phyloP scores from a whole-genome alignment of 2,797 vertebrate genomes.

The Pelochelys cantorii region DNA sequence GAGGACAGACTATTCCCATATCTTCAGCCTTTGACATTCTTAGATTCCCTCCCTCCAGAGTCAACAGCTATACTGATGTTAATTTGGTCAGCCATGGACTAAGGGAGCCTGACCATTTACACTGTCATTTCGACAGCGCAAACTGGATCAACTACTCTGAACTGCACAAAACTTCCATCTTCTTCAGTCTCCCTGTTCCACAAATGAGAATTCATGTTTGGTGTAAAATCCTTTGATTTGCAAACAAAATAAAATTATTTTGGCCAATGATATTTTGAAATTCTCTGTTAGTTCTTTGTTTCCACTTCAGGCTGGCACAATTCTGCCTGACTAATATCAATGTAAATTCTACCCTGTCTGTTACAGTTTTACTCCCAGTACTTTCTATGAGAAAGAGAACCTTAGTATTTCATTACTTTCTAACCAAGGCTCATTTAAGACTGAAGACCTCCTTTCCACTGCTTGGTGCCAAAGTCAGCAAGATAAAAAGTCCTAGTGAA shows the following conservation, averaged over 20 bases:
- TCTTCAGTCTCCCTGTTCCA: conserved; percentile 14
- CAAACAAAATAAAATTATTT: conserved; percentile 9
- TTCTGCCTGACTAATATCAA: background rate
- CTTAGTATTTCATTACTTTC: background rate
- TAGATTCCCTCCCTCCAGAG: background rate
- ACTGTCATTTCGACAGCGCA: background rate
- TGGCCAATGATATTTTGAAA: background rate
- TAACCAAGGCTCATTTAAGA: background rate
- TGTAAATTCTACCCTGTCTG: background rate
- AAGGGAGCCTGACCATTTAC: background rate
- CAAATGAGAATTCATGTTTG: background rate
- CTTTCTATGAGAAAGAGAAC: conserved; percentile 2
- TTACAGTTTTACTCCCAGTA: background rate
- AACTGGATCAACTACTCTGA: background rate
- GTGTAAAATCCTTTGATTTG: background rate
- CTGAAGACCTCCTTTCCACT: background rate
- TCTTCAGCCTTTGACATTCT: conserved; percentile 32
- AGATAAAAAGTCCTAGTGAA: background rate
- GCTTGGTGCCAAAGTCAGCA: conserved; percentile 11
- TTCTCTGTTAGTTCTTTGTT: background rate
- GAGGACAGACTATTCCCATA: background rate
- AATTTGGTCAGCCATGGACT: background rate
- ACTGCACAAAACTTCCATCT: conserved; percentile 18
- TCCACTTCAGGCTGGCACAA: background rate
- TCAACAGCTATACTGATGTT: background rate